Evolutionary conservation across 2,888 invertebrate species (phyloP).

Genomic region (Drosophila meridionalis): DNA sequence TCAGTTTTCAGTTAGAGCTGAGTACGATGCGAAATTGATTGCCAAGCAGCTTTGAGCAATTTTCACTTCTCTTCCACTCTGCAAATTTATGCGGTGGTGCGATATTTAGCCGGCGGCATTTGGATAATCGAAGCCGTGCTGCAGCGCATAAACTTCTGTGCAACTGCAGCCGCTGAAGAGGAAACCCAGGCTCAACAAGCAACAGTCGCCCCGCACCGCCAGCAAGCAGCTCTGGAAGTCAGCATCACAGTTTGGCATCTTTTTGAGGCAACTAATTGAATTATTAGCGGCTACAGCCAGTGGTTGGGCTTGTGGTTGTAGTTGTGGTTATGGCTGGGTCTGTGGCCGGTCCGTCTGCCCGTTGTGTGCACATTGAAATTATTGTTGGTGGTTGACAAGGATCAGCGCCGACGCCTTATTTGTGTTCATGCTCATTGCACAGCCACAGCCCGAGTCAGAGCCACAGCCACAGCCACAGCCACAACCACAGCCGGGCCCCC

Average conservation of each 20-base stretch:
- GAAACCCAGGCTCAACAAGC: constrained; percentile 10
- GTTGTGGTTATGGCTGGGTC: constrained; percentile 15
- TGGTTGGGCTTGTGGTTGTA: constrained; percentile 19
- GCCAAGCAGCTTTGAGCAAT: constrained; percentile 23
- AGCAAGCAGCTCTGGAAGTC: constrained; percentile 26
- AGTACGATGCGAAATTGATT: constrained; percentile 9
- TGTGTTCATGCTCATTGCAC: constrained; percentile 76
- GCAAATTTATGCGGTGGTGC: constrained; percentile 66
- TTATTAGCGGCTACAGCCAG: constrained; percentile 71
- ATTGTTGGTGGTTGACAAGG: constrained; percentile 82
- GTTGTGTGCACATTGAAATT: constrained; percentile 65
- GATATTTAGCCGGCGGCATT: constrained; percentile 66
- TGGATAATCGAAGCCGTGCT: constrained; percentile 68
- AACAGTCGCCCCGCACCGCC: constrained; percentile 16
- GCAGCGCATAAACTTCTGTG: constrained; percentile 55
- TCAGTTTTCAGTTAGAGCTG: not conserved
- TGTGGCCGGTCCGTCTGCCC: constrained; percentile 33
- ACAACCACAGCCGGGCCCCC: constrained; percentile 27
- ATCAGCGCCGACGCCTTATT: constrained; percentile 82
- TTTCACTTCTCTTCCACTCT: constrained; percentile 11
- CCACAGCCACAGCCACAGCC: constrained; percentile 18
- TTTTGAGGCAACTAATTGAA: constrained; percentile 81
- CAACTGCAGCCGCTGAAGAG: constrained; percentile 27
- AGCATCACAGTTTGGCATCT: constrained; percentile 71
- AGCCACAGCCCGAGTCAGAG: constrained; percentile 20